Conservation (phyloP, 2,797 vertebrate species). For the Mormyrus hasselquistii region DNA sequence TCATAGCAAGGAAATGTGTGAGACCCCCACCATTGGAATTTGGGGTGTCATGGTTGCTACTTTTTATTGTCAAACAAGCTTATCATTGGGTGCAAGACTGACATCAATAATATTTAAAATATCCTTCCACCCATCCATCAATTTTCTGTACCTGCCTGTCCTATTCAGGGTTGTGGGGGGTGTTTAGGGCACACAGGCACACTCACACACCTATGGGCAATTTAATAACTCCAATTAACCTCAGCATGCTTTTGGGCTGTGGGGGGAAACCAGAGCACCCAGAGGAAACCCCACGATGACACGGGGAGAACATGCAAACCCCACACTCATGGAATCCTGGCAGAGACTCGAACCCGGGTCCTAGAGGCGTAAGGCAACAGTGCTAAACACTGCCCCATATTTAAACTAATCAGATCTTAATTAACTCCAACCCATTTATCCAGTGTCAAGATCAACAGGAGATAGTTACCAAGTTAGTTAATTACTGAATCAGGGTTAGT, state of each 20-base stretch:
- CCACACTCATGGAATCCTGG: neutral
- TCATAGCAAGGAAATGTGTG: slow-evolving; percentile 1
- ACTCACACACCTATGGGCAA: too few relatives aligned
- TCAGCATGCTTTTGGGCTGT: too few relatives aligned
- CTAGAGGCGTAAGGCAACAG: neutral
- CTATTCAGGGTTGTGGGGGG: neutral
- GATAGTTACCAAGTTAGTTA: neutral
- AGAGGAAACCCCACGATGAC: neutral
- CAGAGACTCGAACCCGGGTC: neutral
- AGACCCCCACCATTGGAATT: neutral
- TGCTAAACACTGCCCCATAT: neutral
- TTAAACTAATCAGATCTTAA: neutral
- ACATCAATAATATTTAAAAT: neutral
- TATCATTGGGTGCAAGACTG: neutral
- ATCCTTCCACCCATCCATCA: neutral
- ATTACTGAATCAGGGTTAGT: neutral
- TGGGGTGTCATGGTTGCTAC: neutral
- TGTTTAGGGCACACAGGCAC: neutral
- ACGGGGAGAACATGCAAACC: neutral
- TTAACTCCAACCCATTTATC: neutral
- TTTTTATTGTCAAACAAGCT: neutral
- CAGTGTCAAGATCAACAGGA: neutral
- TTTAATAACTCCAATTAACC: too few relatives aligned
- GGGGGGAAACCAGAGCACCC: too few relatives aligned
- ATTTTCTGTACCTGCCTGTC: neutral